These are phyloP conservation scores for Alligator mississippiensis DNA, from an alignment of 2,113 vertebrate species.

Conservation along the genomic window DNA sequence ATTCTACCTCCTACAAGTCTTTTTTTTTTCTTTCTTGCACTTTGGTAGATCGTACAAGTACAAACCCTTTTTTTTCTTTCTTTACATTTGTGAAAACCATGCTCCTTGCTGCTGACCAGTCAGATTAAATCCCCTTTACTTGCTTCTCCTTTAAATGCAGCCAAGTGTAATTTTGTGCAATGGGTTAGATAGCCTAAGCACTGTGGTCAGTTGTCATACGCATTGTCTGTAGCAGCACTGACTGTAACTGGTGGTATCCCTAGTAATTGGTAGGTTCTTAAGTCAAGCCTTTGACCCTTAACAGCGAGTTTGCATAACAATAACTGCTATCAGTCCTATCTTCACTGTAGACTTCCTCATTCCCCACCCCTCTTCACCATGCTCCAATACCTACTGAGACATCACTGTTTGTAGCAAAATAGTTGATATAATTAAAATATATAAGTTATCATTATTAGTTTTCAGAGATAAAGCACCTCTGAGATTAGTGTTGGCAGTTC, in stretches of 20 bases:
- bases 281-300: not conserved
- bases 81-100: not conserved
- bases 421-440: not conserved
- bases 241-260: not conserved
- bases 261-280: not conserved
- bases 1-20: not conserved
- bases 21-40: not conserved
- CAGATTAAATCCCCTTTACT: not conserved
- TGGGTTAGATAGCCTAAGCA: not conserved
- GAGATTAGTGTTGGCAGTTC: not conserved
- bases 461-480: not conserved
- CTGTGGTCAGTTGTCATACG: not conserved
- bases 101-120: not conserved
- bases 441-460: not conserved
- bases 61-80: not conserved
- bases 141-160: not conserved
- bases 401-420: no score
- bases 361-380: not conserved
- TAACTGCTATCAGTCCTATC: not conserved
- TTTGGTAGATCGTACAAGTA: not conserved
- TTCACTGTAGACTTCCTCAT: not conserved
- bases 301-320: not conserved
- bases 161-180: not conserved
- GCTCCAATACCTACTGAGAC: not conserved
- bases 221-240: not conserved